Base-by-base conservation (phyloP, 1,140 invertebrate genomes). In the Eupeodes corollae region DNA sequence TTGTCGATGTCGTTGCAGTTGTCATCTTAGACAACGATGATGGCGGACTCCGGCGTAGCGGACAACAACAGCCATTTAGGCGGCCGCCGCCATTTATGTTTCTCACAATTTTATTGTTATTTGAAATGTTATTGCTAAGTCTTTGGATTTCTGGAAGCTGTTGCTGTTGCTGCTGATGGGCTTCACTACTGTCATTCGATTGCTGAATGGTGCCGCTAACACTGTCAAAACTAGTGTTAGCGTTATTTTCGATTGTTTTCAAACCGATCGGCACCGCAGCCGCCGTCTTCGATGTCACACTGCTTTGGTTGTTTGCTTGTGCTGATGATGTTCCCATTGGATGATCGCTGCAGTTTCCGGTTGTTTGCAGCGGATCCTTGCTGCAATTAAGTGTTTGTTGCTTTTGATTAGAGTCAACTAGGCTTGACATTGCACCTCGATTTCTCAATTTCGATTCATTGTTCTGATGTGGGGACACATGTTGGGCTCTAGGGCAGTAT, bases 131-230 rank as follows among this genome's bases (percentile, higher is more conserved):
- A 61, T 56, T 58, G 56, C 57, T 59, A 58, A 60, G 62, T 65
- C 62, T 65, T 65, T 65, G 62, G 62, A 53, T 64, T 64, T 50
- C 21, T 26, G 21, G n/a, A n/a, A n/a, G 54, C 47, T 53, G 40
- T 42, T 42, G 40, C 40, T 42, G 40, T 15, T 16, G 3, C n/a
- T 26, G 21, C 8, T 26, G 21, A 26, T 26, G 21, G 21, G 21
- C 8, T 26, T 26, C 21, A 26, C 21, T n/a, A n/a, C n/a, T 26
- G 21, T 26, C 21, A 26, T 26, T 26, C 3, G 21, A 26, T 5
- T 26, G 3, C 3, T 26, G 21, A 26, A 26, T 26, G 21, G 21
- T 26, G 21, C 21, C 21, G 8, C 21, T 26, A 8, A 3, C 21
- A 26, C 21, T 26, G 21, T 26, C 21, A 26, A 26, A 26, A 8